phyloP scores from a whole-genome alignment of 2,888 invertebrate genomes.

The Ceramica pisi region DNA sequence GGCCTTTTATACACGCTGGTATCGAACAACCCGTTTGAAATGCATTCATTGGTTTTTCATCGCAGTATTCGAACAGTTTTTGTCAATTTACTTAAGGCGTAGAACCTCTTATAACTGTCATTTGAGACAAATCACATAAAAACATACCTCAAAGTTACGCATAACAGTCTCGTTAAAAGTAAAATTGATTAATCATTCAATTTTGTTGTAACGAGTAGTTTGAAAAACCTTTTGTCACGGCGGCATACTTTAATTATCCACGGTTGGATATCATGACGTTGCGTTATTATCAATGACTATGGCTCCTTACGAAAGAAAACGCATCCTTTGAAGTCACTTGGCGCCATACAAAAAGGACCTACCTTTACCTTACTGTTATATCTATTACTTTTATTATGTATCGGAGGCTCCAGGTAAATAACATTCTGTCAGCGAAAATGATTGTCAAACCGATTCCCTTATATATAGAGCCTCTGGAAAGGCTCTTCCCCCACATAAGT shows the following conservation, averaged over 20 bases:
- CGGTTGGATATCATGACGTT: slow-evolving; percentile 31
- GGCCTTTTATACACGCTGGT: too few species aligned
- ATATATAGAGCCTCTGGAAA: too few species aligned
- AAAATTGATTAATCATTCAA: slow-evolving; percentile 38
- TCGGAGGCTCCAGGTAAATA: too few species aligned
- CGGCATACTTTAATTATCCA: slow-evolving; percentile 39
- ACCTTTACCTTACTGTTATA: background rate
- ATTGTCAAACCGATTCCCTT: too few species aligned
- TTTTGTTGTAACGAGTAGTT: slow-evolving; percentile 20
- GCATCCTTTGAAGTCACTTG: slow-evolving; percentile 1
- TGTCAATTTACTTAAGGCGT: background rate
- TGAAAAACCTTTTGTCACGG: slow-evolving; percentile 25
- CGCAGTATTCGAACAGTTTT: too few species aligned
- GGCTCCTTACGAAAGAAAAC: slow-evolving; percentile 9
- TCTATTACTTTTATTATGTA: background rate
- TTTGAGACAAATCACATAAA: slow-evolving; percentile 4
- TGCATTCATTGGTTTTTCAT: too few species aligned
- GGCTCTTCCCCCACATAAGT: background rate
- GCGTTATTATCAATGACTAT: slow-evolving; percentile 24
- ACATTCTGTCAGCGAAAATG: too few species aligned
- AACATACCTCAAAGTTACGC: background rate
- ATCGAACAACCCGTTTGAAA: background rate
- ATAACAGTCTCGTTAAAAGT: slow-evolving; percentile 8
- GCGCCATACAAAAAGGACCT: background rate
- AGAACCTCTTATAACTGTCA: background rate